These are phyloP conservation scores for Agrenia bidenticulata DNA, from an alignment of 2,888 invertebrate genomes.

Conservation along the genomic window DNA sequence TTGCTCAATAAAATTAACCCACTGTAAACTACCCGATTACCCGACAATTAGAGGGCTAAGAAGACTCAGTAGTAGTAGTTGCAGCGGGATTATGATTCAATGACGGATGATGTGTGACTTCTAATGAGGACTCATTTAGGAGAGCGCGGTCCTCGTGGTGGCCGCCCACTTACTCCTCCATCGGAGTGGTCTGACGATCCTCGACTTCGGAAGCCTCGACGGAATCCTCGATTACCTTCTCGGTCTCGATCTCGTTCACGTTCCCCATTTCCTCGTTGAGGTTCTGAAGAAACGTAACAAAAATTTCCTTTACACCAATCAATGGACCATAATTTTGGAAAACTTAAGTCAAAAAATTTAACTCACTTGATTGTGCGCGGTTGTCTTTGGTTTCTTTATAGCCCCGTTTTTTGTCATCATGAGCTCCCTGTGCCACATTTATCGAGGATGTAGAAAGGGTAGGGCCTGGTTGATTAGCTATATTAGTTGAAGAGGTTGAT, in stretches of 20 bases:
- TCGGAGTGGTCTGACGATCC: conserved; percentile 45
- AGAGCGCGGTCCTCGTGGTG: conserved; percentile 35
- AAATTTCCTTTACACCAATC: background rate
- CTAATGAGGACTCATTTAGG: conserved; percentile 36
- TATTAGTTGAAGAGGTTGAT: conserved; percentile 6
- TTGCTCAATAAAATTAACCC: too few relatives aligned
- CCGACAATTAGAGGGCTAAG: too few relatives aligned
- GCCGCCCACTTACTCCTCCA: conserved; percentile 23
- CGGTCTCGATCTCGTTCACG: conserved; percentile 40
- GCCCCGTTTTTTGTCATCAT: conserved; percentile 41
- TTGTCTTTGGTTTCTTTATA: conserved; percentile 49
- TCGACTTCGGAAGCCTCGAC: conserved; percentile 35
- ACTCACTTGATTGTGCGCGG: conserved; percentile 46
- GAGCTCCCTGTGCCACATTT: conserved; percentile 15
- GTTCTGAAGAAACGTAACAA: conserved; percentile 27
- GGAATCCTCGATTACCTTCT: conserved; percentile 35
- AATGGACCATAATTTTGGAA: background rate
- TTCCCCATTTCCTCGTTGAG: conserved; percentile 36
- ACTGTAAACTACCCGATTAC: too few relatives aligned
- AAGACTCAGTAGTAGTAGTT: background rate
- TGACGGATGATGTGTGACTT: conserved; percentile 20
- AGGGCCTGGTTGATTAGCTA: background rate
- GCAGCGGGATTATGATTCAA: background rate
- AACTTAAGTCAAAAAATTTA: background rate
- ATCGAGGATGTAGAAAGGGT: background rate